Conservation (phyloP, 2,113 vertebrate species). For the Plotosus lineatus region DNA sequence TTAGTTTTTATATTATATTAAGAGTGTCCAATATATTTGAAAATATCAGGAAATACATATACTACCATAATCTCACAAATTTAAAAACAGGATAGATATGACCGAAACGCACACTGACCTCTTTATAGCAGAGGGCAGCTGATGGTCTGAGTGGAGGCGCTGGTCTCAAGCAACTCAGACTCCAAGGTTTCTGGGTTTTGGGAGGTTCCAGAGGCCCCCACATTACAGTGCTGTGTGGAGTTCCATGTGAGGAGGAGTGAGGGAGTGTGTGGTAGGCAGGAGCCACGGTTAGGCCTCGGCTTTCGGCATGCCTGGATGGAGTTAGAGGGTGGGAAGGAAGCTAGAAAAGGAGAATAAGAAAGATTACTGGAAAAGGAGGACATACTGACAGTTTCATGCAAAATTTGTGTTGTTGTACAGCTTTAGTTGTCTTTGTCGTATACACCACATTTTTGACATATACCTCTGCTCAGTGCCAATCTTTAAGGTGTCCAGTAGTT, state of each 20-base stretch:
- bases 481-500: background rate
- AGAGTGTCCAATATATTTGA: background rate
- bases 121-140: conserved; percentile 97
- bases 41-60: background rate
- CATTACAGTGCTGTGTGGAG: conserved; percentile 89
- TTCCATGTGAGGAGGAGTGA: conserved; percentile 91
- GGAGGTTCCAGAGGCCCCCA: conserved; percentile 97
- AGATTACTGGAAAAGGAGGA: background rate
- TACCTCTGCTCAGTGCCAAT: background rate
- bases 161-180: conserved; percentile 92
- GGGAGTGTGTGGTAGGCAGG: conserved; percentile 97
- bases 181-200: conserved; percentile 97
- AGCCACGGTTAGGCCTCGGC: conserved; percentile 84
- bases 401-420: background rate
- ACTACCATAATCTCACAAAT: background rate
- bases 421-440: background rate
- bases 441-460: background rate
- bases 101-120: conserved; percentile 70
- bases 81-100: background rate
- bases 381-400: background rate
- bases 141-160: conserved; percentile 92
- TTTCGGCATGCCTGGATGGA: conserved; percentile 91
- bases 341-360: conserved; percentile 61
- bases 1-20: too few relatives aligned
- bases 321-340: conserved; percentile 93